Base-by-base conservation (phyloP, 1,140 invertebrate genomes). In the Drosophila cardini region DNA sequence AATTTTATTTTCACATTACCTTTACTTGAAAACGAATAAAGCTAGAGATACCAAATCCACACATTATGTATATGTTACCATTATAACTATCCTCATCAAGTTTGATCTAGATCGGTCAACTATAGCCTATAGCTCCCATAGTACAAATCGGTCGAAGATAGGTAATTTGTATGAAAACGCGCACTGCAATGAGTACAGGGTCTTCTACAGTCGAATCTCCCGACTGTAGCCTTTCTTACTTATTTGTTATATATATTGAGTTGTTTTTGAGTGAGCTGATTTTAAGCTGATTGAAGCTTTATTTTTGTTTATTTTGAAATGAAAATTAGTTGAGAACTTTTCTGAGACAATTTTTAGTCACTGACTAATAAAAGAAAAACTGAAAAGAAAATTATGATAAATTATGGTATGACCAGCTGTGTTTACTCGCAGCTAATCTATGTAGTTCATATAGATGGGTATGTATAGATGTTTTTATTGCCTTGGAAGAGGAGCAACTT, bases 331-430 rank as follows among this genome's bases (percentile, higher is more conserved):
- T 5, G 21, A 0, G 21, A 26, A 26, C 21, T 26, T 26, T 26
- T 26, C 21, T 4, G 3, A 3, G 21, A 26, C 4, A 75, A 48
- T 78, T 45, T 70, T 71, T 57, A 34, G 67, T 26, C 36, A 38
- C 63, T 70, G 71, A 70, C 64, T 65, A 78, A 70, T 70, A 74
- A 68, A 60, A 50, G 64, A 65, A 60, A 50, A 70, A 65, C 58
- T 71, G 73, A 69, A 74, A 61, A 61, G 60, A 58, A 48, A 71
- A 67, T 64, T 75, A 67, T 78, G 72, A 76, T 71, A 76, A 75
- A 75, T 78, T 79, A 76, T 72, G 68, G 63, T 42, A 48, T 34
- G 38, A 45, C 67, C 62, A 75, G 72, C 68, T 72, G 57, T 67
- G 57, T 63, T 65, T 63, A 9, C 32, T 71, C 72, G 58, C 55